phyloP scores from a whole-genome alignment of 2,797 vertebrate genomes.

The Brachyalestes nurse region DNA sequence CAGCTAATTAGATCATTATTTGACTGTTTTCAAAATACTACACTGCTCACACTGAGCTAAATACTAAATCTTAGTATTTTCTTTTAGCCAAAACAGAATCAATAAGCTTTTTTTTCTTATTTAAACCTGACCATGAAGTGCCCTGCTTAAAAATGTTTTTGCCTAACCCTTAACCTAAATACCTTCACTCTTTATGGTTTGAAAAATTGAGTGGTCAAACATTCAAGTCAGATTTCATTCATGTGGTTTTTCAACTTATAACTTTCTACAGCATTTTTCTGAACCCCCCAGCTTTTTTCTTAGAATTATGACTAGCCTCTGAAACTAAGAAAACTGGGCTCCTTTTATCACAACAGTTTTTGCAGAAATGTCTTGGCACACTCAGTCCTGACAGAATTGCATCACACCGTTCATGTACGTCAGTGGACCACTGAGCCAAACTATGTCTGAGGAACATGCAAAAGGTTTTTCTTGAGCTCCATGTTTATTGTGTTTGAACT shows the following conservation, averaged over 20 bases:
- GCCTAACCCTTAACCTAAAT: no score
- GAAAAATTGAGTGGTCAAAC: no score
- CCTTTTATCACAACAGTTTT: conserved; percentile 1
- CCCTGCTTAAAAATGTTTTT: no score
- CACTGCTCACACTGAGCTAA: no score
- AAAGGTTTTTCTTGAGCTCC: conserved; percentile 5
- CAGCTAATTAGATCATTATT: no score
- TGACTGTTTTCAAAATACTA: no score
- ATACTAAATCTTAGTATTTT: no score
- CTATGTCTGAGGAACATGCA: conserved; percentile 9
- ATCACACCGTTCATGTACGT: conserved; percentile 22
- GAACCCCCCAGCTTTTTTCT: neutral
- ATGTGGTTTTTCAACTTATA: conserved; percentile 4
- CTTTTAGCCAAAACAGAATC: no score
- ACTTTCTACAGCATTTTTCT: neutral
- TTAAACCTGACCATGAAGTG: no score
- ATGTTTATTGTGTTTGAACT: conserved; percentile 6
- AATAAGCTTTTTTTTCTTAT: no score
- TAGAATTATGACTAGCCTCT: neutral
- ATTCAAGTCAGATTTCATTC: neutral
- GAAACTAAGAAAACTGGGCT: neutral
- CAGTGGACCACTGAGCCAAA: conserved; percentile 22
- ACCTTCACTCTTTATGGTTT: no score
- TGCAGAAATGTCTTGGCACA: conserved; percentile 21
- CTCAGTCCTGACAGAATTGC: conserved; percentile 21